Evolutionary conservation across 2,113 vertebrate genomes (phyloP).

Genomic region (Aspiorhynchus laticeps): DNA sequence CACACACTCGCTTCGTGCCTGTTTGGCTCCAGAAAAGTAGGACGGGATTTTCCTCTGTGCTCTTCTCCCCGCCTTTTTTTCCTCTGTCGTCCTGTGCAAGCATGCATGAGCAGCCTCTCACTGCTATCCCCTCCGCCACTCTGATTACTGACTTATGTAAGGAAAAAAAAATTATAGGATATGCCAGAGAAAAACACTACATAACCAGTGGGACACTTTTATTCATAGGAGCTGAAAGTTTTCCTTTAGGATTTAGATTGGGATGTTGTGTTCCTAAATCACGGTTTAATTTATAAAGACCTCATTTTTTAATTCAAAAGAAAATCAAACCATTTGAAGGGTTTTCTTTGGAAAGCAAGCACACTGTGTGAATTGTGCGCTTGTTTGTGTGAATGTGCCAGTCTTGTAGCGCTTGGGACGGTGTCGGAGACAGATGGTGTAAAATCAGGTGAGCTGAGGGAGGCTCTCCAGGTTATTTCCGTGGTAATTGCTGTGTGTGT

Average conservation of each 20-base stretch:
- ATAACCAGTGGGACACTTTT: neutral
- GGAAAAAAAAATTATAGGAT: constrained; percentile 63
- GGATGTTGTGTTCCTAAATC: neutral
- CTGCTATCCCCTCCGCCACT: constrained; percentile 71
- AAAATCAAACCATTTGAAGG: neutral
- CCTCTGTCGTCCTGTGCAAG: constrained; percentile 33
- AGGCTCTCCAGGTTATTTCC: constrained; percentile 63
- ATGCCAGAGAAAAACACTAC: constrained; percentile 65
- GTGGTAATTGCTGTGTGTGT: constrained; percentile 40
- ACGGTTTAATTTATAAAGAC: neutral
- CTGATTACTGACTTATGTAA: constrained; percentile 80
- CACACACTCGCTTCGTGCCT: constrained; percentile 66
- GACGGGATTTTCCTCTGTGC: constrained; percentile 72
- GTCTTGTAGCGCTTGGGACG: constrained; percentile 14
- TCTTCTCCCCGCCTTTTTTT: constrained; percentile 47
- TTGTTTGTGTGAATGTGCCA: constrained; percentile 33
- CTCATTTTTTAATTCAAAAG: neutral
- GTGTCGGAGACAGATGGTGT: constrained; percentile 57
- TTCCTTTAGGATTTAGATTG: neutral
- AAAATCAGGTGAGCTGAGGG: constrained; percentile 64
- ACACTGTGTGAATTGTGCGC: neutral
- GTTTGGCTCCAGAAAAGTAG: constrained; percentile 70
- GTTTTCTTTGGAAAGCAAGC: neutral
- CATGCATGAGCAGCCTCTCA: constrained; percentile 38
- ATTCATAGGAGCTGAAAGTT: constrained; percentile 18